Percentiles rank a stretch among this genome's conserved stretches.
Conservation (phyloP, 2,113 vertebrate genomes). For the Nothocercus nigrocapillus region DNA sequence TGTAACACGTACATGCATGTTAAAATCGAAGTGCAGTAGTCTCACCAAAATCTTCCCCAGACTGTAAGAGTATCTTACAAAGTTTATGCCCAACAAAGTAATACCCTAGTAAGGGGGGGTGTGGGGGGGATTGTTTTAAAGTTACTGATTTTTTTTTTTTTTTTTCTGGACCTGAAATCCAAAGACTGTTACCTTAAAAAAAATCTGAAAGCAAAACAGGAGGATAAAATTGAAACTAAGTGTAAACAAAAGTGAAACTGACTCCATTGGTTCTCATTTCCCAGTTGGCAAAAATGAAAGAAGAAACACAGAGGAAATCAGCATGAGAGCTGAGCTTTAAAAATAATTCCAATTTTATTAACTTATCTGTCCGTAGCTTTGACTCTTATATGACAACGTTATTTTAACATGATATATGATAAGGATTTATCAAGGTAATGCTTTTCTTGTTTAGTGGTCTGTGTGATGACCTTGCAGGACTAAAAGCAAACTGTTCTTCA, state of each 20-base stretch:
- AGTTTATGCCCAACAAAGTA: constrained; percentile 4
- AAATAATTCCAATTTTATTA: neutral
- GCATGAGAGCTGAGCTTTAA: neutral
- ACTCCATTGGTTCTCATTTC: constrained; percentile 49
- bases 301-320: constrained; percentile 15
- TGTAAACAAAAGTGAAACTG: constrained; percentile 65
- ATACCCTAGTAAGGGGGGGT: neutral
- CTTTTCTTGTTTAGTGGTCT: neutral
- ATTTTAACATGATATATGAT: neutral
- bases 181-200: neutral
- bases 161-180: constrained; percentile 13
- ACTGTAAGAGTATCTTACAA: neutral
- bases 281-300: constrained; percentile 60
- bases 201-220: constrained; percentile 65
- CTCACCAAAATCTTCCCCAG: neutral
- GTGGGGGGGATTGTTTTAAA: neutral
- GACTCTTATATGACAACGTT: neutral
- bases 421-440: neutral
- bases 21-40: neutral
- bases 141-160: neutral
- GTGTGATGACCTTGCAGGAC: accelerated
- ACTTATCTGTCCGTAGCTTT: neutral
- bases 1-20: neutral
- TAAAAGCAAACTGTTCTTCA: accelerated
- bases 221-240: constrained; percentile 69